A percentile compares a stretch with the other conserved stretches of the same genome.
phyloP scores from a whole-genome alignment of 2,113 vertebrate genomes.

The Rhinoptilus africanus region DNA sequence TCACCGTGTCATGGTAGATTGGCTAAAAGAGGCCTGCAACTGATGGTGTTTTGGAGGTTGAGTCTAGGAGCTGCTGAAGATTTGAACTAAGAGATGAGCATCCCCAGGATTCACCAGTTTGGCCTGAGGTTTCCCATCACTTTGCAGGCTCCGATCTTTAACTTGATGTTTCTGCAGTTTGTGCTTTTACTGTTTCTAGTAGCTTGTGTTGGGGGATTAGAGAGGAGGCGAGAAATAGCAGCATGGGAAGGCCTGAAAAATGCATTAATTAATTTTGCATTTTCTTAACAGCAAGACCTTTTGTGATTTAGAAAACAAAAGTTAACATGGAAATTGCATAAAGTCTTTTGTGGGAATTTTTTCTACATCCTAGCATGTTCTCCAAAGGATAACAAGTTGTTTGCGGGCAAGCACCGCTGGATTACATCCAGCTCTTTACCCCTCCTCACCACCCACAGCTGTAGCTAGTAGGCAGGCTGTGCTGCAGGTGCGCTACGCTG shows the following conservation, averaged over 20 bases:
- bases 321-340: not conserved
- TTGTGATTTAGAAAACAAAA: slow-evolving; percentile 11
- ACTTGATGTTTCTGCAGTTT: not conserved
- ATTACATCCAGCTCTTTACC: slow-evolving; percentile 7
- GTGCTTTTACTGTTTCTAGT: not conserved
- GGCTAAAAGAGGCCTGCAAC: not conserved
- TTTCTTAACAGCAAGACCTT: slow-evolving; percentile 35
- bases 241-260: not conserved
- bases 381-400: not conserved
- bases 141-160: not conserved
- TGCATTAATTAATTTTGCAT: not conserved
- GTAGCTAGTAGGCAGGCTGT: slow-evolving; percentile 31
- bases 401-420: not conserved
- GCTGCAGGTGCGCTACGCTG: not conserved
- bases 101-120: not conserved
- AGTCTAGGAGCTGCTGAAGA: not conserved
- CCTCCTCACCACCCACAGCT: slow-evolving; percentile 26
- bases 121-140: not conserved
- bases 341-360: not conserved
- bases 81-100: not conserved
- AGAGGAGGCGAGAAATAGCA: not conserved
- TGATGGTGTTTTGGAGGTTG: not conserved
- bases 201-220: not conserved
- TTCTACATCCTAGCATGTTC: not conserved
- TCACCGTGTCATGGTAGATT: accelerated